Evolutionary conservation across 2,113 vertebrate species (phyloP).

Genomic region (Sorex araneus): DNA sequence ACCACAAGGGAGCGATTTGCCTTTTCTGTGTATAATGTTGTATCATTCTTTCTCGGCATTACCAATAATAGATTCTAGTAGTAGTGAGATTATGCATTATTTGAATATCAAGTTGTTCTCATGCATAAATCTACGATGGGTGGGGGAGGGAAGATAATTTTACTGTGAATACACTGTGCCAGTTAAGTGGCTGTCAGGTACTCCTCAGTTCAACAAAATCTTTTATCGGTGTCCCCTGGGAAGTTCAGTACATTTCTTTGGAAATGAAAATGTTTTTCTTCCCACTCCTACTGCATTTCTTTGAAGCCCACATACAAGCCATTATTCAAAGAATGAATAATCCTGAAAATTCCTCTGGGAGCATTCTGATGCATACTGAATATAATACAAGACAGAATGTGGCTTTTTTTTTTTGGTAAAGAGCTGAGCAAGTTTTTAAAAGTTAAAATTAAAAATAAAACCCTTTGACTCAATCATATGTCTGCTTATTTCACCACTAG

Average conservation of each 20-base stretch:
- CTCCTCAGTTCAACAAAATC: constrained; percentile 75
- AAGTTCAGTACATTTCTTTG: constrained; percentile 77
- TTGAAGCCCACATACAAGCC: constrained; percentile 75
- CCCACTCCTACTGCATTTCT: constrained; percentile 68
- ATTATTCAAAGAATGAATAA: constrained; percentile 83
- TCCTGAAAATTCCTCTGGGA: constrained; percentile 74
- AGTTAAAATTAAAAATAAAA: constrained; percentile 25
- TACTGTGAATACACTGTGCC: constrained; percentile 56
- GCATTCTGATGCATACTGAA: constrained; percentile 55
- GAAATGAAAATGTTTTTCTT: constrained; percentile 82
- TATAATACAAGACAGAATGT: constrained; percentile 54
- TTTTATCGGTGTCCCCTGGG: constrained; percentile 76
- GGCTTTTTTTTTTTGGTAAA: constrained; percentile 56
- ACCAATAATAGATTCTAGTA: constrained; percentile 76
- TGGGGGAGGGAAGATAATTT: constrained; percentile 54
- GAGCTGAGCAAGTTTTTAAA: not conserved
- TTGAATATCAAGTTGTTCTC: constrained; percentile 79
- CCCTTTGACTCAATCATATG: constrained; percentile 1
- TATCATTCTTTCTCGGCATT: constrained; percentile 51
- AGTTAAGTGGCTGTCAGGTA: constrained; percentile 75
- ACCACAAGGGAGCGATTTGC: constrained; percentile 69
- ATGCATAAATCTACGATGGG: constrained; percentile 54
- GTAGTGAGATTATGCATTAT: constrained; percentile 70
- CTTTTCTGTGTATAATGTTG: constrained; percentile 60
- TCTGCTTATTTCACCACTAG: constrained; percentile 2